A percentile compares a stretch with the other conserved stretches of the same genome.
Evolutionary conservation across 2,797 vertebrate genomes (phyloP).

Genomic region (Phataginus tricuspis): DNA sequence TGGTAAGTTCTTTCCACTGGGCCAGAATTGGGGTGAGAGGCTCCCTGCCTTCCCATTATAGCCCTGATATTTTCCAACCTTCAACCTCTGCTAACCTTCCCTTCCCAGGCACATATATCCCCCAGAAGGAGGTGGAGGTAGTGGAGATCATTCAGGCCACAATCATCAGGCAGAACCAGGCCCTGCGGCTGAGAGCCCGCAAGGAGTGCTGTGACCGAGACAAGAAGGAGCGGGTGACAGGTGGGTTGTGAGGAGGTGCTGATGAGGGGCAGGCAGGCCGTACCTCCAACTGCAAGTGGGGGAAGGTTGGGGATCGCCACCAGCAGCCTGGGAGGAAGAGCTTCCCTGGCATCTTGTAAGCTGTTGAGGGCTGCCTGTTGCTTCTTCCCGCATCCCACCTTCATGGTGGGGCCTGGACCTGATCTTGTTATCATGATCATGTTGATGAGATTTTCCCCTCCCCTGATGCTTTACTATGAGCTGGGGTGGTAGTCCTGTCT

Average conservation of each 20-base stretch:
- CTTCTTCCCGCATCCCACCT: rapidly evolving
- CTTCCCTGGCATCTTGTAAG: not conserved
- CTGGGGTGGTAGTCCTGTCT: not conserved
- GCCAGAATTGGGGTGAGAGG: rapidly evolving
- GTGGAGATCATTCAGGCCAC: slow-evolving; percentile 93
- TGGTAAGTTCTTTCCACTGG: slow-evolving; percentile 81
- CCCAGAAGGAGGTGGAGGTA: slow-evolving; percentile 92
- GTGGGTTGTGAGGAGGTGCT: slow-evolving; percentile 74
- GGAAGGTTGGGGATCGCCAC: not conserved
- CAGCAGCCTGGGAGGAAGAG: not conserved
- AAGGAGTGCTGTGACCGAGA: slow-evolving; percentile 92
- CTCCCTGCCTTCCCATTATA: not conserved
- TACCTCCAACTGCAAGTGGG: not conserved
- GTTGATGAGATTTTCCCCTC: not conserved
- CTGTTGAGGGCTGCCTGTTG: not conserved
- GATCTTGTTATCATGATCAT: not conserved
- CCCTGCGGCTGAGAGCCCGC: slow-evolving; percentile 92
- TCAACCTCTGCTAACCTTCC: not conserved
- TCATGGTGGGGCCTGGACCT: rapidly evolving
- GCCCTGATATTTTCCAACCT: not conserved
- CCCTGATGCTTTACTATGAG: rapidly evolving
- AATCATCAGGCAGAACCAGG: slow-evolving; percentile 93
- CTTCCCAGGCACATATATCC: slow-evolving; percentile 92
- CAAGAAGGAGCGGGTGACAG: slow-evolving; percentile 90
- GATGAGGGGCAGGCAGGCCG: rapidly evolving